Evolutionary conservation across 2,797 vertebrate genomes (phyloP), one percentile per base, ranked within the genome.

Genomic region (Tadarida brasiliensis): DNA sequence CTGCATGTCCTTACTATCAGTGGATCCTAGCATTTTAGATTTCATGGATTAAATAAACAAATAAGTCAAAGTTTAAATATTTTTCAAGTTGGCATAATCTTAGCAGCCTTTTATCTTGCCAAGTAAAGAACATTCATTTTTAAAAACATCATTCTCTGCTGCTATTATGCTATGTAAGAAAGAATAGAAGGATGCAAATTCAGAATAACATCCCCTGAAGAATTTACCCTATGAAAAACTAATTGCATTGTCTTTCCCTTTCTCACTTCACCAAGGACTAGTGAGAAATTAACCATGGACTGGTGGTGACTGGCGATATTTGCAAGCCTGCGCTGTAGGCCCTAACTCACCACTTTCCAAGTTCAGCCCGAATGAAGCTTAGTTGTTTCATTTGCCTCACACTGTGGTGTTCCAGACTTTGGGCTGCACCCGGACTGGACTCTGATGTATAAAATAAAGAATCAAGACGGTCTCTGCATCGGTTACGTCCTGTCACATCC

Each of bases 21-120:
- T 74, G 15, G 9, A 76, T 63, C 17, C 47, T 56, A 84, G 35
- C 56, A 17, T 30, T 90, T 94, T 71, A 94, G 28, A 94, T 59
- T 91, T 94, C 39, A 86, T 30, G 35, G 30, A 70, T 65, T 59
- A 51, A 94, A 39, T 56, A 94, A 51, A 49, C 15, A 83, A 83
- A 71, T 20, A 80, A 57, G 47, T 68, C n/a, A 82, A 28, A 49
- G 11, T 51, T 95, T 33, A 67, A 68, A 54, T 74, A 39, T 51
- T 85, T 92, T 93, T 2, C 28, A 87, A 14, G 3, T 10, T 87
- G 65, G 57, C 33, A 82, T 74, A 76, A 71, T n/a, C n/a, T 77
- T 65, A 57, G 10, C 28, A 51, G 68, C 11, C 65, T 80, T 80
- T 91, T 95, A 83, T 89, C 26, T 88, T 70, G 33, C 15, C 47